These are phyloP conservation scores for Clistopyga incitator DNA, from an alignment of 2,888 invertebrate species.

Conservation along the genomic window DNA sequence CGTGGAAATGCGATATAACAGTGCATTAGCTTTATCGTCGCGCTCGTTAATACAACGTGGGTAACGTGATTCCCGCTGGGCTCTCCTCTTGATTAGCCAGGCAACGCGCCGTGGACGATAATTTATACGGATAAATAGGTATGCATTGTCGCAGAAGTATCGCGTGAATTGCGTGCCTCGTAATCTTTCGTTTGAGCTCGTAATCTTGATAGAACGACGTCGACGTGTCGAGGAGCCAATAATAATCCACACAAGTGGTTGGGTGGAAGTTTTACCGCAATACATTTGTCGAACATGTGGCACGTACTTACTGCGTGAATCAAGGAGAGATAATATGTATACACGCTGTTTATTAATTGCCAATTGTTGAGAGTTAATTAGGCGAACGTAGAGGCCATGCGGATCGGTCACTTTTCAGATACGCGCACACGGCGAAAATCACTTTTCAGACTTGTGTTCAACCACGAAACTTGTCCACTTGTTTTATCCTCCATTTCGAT, in stretches of 20 bases:
- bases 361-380: slow-evolving; percentile 1
- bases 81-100: slow-evolving; percentile 52
- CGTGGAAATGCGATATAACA: too few species aligned
- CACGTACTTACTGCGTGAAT: slow-evolving; percentile 30
- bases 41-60: slow-evolving; percentile 59
- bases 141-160: background rate
- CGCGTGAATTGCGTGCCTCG: background rate
- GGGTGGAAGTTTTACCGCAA: slow-evolving; percentile 6
- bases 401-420: background rate
- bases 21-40: too few species aligned
- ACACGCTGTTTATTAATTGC: background rate
- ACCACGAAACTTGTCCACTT: background rate
- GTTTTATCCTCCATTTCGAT: background rate
- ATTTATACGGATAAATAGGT: slow-evolving; percentile 32
- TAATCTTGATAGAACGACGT: slow-evolving; percentile 1
- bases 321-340: background rate
- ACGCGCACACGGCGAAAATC: background rate
- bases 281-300: slow-evolving; percentile 42
- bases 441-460: slow-evolving; percentile 10
- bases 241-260: background rate
- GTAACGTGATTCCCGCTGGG: slow-evolving; percentile 54
- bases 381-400: background rate
- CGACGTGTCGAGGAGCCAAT: background rate
- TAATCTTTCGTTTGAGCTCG: background rate
- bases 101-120: slow-evolving; percentile 36